These are phyloP conservation scores for Brachionus rubens DNA, from an alignment of 1,140 invertebrate genomes.

Conservation along the genomic window DNA sequence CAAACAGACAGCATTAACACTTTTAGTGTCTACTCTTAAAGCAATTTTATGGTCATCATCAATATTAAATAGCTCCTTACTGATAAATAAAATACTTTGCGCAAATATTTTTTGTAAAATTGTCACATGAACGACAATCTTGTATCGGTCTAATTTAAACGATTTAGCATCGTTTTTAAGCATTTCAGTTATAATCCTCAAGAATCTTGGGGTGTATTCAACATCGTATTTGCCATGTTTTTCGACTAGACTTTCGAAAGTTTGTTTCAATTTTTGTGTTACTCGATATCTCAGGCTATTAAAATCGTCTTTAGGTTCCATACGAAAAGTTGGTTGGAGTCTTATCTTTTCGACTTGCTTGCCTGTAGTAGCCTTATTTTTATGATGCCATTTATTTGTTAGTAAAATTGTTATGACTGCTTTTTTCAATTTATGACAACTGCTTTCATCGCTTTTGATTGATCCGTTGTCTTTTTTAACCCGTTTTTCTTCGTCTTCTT, in stretches of 20 bases:
- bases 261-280: not conserved
- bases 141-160: slow-evolving; percentile 38
- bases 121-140: slow-evolving; percentile 6
- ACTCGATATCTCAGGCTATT: slow-evolving; percentile 21
- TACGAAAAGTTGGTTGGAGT: slow-evolving; percentile 15
- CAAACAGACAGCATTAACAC: slow-evolving; percentile 11
- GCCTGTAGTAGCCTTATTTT: not conserved
- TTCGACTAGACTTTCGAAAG: slow-evolving; percentile 3
- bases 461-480: not conserved
- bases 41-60: slow-evolving; percentile 35
- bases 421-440: not conserved
- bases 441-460: not conserved
- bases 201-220: slow-evolving; percentile 26
- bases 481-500: not conserved
- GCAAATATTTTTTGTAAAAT: slow-evolving; percentile 9
- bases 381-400: slow-evolving; percentile 23
- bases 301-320: slow-evolving; percentile 27
- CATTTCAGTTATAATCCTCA: slow-evolving; percentile 20
- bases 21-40: not conserved
- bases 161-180: slow-evolving; percentile 39
- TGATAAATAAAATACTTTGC: slow-evolving; percentile 25
- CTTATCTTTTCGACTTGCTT: not conserved
- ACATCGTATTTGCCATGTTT: slow-evolving; percentile 23
- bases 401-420: slow-evolving; percentile 15
- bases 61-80: slow-evolving; percentile 15